These are phyloP conservation scores for Coleophora deauratella DNA, from an alignment of 2,888 invertebrate genomes.

Conservation along the genomic window DNA sequence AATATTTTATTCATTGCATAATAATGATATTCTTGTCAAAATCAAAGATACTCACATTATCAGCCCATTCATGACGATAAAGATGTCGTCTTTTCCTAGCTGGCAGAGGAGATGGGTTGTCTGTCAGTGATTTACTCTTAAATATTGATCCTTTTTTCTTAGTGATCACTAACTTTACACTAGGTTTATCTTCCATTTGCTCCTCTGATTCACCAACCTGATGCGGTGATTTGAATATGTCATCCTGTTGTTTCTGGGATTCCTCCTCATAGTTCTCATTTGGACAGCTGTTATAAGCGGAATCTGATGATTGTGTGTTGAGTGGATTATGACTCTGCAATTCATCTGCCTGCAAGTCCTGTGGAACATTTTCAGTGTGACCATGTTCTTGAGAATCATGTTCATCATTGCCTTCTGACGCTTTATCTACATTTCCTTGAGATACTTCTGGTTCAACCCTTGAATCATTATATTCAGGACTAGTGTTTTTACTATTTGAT, in stretches of 20 bases:
- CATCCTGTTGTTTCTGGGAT: conserved; percentile 49
- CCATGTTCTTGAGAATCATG: conserved; percentile 27
- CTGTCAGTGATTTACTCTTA: conserved; percentile 84
- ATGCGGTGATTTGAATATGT: conserved; percentile 62
- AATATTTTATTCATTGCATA: neutral
- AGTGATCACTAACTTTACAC: conserved; percentile 81
- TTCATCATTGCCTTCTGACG: conserved; percentile 25
- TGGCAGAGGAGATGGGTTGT: conserved; percentile 71
- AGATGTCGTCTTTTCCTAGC: conserved; percentile 84
- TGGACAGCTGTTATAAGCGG: conserved; percentile 62
- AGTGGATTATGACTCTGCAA: conserved; percentile 41
- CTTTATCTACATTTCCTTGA: conserved; percentile 20
- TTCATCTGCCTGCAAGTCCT: conserved; percentile 35
- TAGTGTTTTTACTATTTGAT: conserved; percentile 44
- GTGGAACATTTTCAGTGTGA: conserved; percentile 24
- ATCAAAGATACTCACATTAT: conserved; percentile 71
- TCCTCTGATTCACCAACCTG: conserved; percentile 46
- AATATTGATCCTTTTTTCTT: conserved; percentile 93
- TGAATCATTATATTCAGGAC: conserved; percentile 31
- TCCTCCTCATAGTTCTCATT: conserved; percentile 63
- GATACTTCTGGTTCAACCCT: conserved; percentile 16
- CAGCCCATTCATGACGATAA: conserved; percentile 93
- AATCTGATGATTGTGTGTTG: conserved; percentile 53
- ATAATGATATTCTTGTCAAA: neutral
- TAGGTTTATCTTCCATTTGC: conserved; percentile 62